Conservation (phyloP, 2,888 invertebrate genomes). For the Sinotaia quadrata region DNA sequence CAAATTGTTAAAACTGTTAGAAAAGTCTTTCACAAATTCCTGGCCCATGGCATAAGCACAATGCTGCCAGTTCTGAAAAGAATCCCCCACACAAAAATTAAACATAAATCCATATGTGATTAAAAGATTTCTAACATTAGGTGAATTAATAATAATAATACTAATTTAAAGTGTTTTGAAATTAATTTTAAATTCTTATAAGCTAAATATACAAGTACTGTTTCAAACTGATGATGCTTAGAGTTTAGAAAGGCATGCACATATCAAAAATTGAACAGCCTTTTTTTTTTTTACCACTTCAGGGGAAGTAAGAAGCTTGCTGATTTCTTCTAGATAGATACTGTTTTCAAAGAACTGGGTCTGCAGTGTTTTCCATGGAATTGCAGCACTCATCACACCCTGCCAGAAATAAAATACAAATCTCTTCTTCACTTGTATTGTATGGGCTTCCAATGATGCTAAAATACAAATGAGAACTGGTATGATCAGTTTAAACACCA, state of each 20-base stretch:
- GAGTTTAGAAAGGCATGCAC: neutral
- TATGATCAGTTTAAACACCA: neutral
- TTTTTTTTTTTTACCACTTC: constrained; percentile 76
- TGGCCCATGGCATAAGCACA: constrained; percentile 43
- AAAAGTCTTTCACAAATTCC: constrained; percentile 42
- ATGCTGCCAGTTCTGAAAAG: constrained; percentile 3
- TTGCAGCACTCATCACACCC: constrained; percentile 95
- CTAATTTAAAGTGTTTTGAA: too few species aligned
- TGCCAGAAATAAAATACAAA: constrained; percentile 73
- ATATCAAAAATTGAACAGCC: too few species aligned
- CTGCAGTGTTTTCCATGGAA: constrained; percentile 93
- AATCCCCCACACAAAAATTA: neutral
- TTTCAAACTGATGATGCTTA: neutral
- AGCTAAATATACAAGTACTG: too few species aligned
- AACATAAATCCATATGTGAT: neutral
- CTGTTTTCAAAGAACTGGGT: constrained; percentile 88
- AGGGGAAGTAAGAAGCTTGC: constrained; percentile 85
- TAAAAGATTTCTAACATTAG: neutral
- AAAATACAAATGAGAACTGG: neutral
- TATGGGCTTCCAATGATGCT: too few species aligned
- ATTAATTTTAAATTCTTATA: too few species aligned
- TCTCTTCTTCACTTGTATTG: too few species aligned
- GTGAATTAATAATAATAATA: too few species aligned
- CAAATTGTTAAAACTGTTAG: constrained; percentile 11
- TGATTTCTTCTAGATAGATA: constrained; percentile 85